Percentiles rank a stretch among this genome's conserved stretches.
phyloP scores from a whole-genome alignment of 2,113 vertebrate species.

The Zosterops japonicus region DNA sequence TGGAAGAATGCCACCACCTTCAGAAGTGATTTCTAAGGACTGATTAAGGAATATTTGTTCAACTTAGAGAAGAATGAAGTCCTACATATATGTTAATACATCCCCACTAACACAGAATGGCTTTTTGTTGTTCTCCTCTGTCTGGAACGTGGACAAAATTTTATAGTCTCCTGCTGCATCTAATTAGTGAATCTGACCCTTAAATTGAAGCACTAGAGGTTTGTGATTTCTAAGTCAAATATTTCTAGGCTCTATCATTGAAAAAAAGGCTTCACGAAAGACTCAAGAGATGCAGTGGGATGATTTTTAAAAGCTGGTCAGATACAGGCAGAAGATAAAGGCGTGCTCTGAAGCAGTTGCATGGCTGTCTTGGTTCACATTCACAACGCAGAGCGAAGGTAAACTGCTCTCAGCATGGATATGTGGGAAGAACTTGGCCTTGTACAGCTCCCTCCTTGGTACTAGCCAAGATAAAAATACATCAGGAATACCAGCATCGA shows the following conservation, averaged over 20 bases:
- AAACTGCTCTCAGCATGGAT: constrained; percentile 35
- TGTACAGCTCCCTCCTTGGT: constrained; percentile 36
- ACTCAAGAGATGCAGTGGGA: neutral
- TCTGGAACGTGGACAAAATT: constrained; percentile 22
- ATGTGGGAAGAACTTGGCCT: constrained; percentile 61
- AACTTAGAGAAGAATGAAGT: constrained; percentile 4
- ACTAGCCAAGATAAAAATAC: constrained; percentile 66
- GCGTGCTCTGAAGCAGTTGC: neutral
- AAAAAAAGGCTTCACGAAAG: neutral
- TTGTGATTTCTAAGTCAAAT: neutral
- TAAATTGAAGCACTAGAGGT: neutral
- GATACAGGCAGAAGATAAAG: constrained; percentile 4
- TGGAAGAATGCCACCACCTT: neutral
- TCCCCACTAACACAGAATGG: constrained; percentile 5
- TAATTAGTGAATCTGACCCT: constrained; percentile 22
- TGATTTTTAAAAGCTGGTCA: neutral
- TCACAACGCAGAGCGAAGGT: constrained; percentile 21
- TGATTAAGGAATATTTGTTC: constrained; percentile 41
- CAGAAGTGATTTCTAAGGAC: constrained; percentile 1
- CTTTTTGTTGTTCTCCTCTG: constrained; percentile 52
- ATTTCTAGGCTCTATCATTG: neutral
- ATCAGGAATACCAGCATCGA: constrained; percentile 52
- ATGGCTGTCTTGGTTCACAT: constrained; percentile 24
- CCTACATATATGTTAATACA: constrained; percentile 31
- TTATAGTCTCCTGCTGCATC: constrained; percentile 35